Conservation (phyloP, 2,797 vertebrate genomes). For the Crypturellus tataupa region DNA sequence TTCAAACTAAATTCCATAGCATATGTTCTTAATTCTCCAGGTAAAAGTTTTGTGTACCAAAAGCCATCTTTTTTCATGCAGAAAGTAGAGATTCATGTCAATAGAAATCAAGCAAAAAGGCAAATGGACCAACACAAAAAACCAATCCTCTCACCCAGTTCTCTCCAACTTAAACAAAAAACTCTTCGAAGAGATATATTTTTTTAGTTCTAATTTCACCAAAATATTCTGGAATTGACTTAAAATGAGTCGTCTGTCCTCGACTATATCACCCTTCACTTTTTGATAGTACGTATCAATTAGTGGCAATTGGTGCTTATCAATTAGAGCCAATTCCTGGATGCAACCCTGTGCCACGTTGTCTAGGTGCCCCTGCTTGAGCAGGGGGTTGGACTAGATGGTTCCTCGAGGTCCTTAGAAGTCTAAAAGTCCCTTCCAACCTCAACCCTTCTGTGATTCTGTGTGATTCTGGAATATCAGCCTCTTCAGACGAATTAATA, state of each 20-base stretch:
- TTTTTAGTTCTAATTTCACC: not conserved
- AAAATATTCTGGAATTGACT: slow-evolving; percentile 5
- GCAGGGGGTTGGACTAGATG: too few relatives aligned
- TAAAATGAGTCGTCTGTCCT: not conserved
- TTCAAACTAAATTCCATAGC: not conserved
- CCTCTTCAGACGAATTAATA: not conserved
- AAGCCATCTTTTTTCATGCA: not conserved
- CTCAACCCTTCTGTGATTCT: too few relatives aligned
- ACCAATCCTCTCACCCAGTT: not conserved
- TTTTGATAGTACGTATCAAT: not conserved
- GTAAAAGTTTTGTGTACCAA: not conserved
- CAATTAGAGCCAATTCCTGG: fast-evolving
- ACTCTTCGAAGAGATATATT: not conserved
- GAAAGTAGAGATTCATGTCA: not conserved
- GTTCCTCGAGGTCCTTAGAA: too few relatives aligned
- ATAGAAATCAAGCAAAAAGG: not conserved
- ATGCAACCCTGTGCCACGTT: too few relatives aligned
- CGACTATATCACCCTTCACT: not conserved
- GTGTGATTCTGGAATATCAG: not conserved
- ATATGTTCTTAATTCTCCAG: not conserved
- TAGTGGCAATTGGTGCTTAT: not conserved
- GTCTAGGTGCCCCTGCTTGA: too few relatives aligned
- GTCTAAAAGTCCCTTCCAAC: too few relatives aligned
- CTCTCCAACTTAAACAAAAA: not conserved
- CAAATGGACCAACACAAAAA: not conserved